Evolutionary conservation across 2,888 invertebrate species (phyloP).

Genomic region (Chaitophorus viminalis): DNA sequence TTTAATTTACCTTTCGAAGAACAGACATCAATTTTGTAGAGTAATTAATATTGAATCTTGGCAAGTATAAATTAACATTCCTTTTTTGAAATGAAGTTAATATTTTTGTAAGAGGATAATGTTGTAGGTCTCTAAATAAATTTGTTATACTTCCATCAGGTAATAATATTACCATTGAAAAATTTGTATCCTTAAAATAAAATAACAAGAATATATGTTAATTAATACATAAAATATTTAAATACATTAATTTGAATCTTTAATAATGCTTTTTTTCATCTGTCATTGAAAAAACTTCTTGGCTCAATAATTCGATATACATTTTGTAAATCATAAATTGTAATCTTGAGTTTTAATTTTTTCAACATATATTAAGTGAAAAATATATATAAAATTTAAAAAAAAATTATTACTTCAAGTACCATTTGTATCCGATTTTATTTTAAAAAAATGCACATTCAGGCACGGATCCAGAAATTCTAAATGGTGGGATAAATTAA

Average conservation of each 20-base stretch:
- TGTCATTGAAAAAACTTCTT: too few species aligned
- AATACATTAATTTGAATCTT: neutral
- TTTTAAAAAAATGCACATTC: too few species aligned
- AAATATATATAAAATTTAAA: too few species aligned
- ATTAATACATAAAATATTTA: neutral
- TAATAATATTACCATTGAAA: conserved; percentile 74
- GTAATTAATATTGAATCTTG: conserved; percentile 74
- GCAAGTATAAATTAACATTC: conserved; percentile 72
- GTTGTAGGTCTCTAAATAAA: conserved; percentile 72
- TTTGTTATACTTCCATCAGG: conserved; percentile 69
- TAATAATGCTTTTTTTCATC: too few species aligned
- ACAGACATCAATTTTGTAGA: conserved; percentile 69
- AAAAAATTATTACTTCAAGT: too few species aligned
- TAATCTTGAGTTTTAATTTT: too few species aligned
- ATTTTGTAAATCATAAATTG: too few species aligned
- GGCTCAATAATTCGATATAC: too few species aligned
- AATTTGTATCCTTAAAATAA: conserved; percentile 71
- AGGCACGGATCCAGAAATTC: too few species aligned
- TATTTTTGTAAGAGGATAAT: conserved; percentile 70
- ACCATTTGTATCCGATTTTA: too few species aligned
- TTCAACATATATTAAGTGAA: too few species aligned
- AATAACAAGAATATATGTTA: conserved; percentile 51
- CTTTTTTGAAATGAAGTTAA: conserved; percentile 68
- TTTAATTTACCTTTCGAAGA: conserved; percentile 63
- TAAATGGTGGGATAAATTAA: too few species aligned